These are phyloP conservation scores for Apis cerana DNA, from an alignment of 1,140 invertebrate genomes.

Conservation along the genomic window DNA sequence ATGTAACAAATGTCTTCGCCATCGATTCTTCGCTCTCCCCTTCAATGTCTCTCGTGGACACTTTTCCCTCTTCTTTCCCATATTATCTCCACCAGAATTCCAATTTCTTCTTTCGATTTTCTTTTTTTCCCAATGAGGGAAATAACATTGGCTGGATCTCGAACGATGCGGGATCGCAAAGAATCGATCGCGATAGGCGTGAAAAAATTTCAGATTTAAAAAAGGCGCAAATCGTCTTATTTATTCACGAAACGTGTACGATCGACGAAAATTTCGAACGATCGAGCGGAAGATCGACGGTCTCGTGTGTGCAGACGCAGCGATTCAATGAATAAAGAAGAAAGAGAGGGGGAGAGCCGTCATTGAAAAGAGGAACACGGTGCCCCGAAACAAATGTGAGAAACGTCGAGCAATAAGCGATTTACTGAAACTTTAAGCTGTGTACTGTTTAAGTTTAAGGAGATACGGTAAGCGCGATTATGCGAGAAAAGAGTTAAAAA, in stretches of 20 bases:
- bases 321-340: conserved; percentile 1
- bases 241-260: not conserved
- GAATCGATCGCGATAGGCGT: not conserved
- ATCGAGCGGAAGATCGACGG: conserved; percentile 8
- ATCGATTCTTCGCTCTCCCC: not conserved
- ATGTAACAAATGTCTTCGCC: not conserved
- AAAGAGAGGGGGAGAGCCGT: not conserved
- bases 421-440: conserved; percentile 66
- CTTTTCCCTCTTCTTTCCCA: not conserved
- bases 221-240: not conserved
- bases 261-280: not conserved
- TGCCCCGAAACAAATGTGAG: conserved; percentile 54
- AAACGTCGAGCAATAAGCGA: conserved; percentile 78
- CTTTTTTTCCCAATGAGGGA: too few relatives aligned
- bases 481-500: not conserved
- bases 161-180: not conserved
- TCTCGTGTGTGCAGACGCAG: not conserved
- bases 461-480: conserved; percentile 40
- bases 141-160: not conserved
- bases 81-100: not conserved
- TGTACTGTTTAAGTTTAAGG: conserved; percentile 59
- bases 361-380: conserved; percentile 27
- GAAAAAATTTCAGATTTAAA: not conserved
- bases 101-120: not conserved
- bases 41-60: not conserved